These are phyloP conservation scores for Paraplagusia blochii DNA, from an alignment of 2,113 vertebrate species.

Conservation along the genomic window DNA sequence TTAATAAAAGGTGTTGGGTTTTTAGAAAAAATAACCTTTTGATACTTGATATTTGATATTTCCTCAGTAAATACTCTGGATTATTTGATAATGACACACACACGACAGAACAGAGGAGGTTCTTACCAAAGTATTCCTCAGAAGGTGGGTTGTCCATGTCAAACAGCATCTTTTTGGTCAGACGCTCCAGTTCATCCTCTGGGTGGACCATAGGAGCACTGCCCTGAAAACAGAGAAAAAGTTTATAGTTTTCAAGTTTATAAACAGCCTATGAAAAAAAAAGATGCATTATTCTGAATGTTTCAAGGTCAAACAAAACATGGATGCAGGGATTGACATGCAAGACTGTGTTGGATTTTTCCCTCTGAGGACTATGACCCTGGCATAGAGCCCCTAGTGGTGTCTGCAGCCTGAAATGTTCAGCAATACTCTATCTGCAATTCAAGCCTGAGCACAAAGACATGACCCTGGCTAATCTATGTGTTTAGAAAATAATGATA, in stretches of 20 bases:
- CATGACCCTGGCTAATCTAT: conserved; percentile 59
- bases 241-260: no score
- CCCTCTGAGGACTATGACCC: conserved; percentile 65
- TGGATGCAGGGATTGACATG: conserved; percentile 54
- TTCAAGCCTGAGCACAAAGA: conserved; percentile 39
- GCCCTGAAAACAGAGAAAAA: conserved; percentile 58
- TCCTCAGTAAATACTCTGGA: no score
- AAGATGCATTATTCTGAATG: not conserved
- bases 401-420: conserved; percentile 48
- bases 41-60: no score
- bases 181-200: conserved; percentile 93
- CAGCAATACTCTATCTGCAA: conserved; percentile 48
- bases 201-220: conserved; percentile 77
- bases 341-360: conserved; percentile 34
- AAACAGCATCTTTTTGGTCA: conserved; percentile 98
- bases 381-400: conserved; percentile 57
- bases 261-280: no score
- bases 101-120: no score
- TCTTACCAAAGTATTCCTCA: conserved; percentile 94
- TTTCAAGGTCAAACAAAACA: conserved; percentile 53
- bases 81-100: no score
- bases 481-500: conserved; percentile 46
- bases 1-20: no score
- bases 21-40: no score
- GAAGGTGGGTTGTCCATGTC: conserved; percentile 97